These are phyloP conservation scores for Cydia pomonella DNA, from an alignment of 1,140 invertebrate genomes.

Conservation along the genomic window DNA sequence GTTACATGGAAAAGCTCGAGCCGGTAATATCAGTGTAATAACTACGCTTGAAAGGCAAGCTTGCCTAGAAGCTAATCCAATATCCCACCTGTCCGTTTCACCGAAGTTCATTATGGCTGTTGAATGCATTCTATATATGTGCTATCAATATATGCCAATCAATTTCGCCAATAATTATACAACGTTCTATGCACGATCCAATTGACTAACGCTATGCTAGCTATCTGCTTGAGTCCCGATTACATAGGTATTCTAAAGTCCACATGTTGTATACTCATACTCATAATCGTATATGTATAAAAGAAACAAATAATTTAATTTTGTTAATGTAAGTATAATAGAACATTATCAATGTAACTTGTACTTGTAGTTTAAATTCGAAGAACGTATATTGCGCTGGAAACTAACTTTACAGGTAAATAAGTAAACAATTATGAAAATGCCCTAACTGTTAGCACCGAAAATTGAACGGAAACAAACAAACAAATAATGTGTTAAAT, in stretches of 20 bases:
- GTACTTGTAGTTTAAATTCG: too few relatives aligned
- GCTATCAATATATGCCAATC: constrained; percentile 14
- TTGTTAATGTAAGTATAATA: too few relatives aligned
- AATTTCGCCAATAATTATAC: constrained; percentile 10
- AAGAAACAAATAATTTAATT: too few relatives aligned
- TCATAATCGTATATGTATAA: too few relatives aligned
- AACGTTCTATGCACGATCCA: neutral
- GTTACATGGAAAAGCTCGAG: neutral
- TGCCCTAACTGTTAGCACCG: neutral
- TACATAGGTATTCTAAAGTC: neutral
- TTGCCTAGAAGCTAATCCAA: constrained; percentile 17
- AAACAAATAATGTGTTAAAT: constrained; percentile 31
- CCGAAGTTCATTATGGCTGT: constrained; percentile 7
- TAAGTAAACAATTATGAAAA: too few relatives aligned
- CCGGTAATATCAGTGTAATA: constrained; percentile 1
- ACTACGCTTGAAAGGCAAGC: neutral
- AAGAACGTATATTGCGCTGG: too few relatives aligned
- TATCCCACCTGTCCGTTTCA: constrained; percentile 22
- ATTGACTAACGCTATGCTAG: neutral
- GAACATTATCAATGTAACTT: too few relatives aligned
- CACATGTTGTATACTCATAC: neutral
- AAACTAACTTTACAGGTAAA: too few relatives aligned
- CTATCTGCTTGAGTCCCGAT: neutral
- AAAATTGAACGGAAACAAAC: neutral
- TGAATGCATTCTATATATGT: constrained; percentile 7